Base-by-base conservation (phyloP, 1,140 invertebrate species). In the Teleogryllus occipitalis region DNA sequence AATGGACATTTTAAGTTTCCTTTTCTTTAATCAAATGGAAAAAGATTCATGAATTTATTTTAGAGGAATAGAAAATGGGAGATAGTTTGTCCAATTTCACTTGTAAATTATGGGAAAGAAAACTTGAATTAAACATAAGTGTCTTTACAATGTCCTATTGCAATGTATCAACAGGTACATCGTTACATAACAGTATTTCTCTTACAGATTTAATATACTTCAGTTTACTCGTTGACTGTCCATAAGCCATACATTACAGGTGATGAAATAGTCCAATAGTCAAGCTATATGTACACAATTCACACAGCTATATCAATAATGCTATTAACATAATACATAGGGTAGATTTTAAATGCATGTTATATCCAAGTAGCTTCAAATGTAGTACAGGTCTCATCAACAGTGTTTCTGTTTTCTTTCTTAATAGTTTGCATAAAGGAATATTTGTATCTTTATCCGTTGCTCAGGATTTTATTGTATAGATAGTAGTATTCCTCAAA, bases 261-360 rank as follows among this genome's bases (percentile, higher is more conserved):
- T 77, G n/a, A 10, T 48, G 22, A 18, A 77, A 77, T 77, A 77
- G 76, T 77, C 48, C 76, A 77, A 54, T 77, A 77, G 76, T 14
- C 54, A 65, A 65, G 54, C 54, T 77, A 77, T 48, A 77, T 77
- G 39, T 77, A 21, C 48, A 77, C 48, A 47, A 77, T 48, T 77
- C 76, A 77, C 76, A 77, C 76, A 77, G 47, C 21, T 77, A 77
- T 77, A 48, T 21, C 47, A 77, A 77, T 77, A 77, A 48, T 49
- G 47, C 39, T 48, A 77, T 47, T 77, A 48, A 77, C 76, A 77
- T 48, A 48, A 77, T 77, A 77, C 47, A 77, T 77, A 77, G 47
- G 48, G 15, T 77, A 77, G 76, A 48, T 77, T 77, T 77, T 48
- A 77, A 47, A 54, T 77, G 76, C 76, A 77, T 77, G 76, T 77